Percentiles rank a stretch among this genome's conserved stretches.
These are phyloP conservation scores for Nomada goodeniana DNA, from an alignment of 2,888 invertebrate species.

Conservation along the genomic window DNA sequence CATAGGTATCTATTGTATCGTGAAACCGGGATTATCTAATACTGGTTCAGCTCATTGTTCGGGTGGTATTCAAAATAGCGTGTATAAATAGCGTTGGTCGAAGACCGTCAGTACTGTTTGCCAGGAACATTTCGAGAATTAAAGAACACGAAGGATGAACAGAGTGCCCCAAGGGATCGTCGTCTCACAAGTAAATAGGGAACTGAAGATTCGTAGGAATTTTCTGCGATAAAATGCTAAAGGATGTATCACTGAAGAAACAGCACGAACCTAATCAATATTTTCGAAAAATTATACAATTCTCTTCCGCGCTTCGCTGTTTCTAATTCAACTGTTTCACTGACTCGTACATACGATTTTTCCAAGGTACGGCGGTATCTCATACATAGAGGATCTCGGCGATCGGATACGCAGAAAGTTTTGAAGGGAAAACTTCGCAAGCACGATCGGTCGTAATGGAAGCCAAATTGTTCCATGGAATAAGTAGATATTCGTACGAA, in stretches of 20 bases:
- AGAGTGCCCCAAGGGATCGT: no score
- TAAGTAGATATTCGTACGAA: slow-evolving; percentile 25
- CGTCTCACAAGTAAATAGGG: no score
- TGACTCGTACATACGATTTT: no score
- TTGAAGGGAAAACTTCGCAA: not conserved
- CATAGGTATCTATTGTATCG: not conserved
- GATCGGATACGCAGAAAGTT: not conserved
- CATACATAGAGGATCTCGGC: not conserved
- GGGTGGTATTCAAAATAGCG: not conserved
- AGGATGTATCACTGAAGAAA: no score
- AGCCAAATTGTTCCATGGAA: slow-evolving; percentile 38
- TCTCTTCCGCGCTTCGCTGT: not conserved
- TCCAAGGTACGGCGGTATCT: not conserved
- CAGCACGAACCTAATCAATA: no score
- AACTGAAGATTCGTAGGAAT: no score
- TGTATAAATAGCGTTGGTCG: not conserved
- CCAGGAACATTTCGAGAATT: not conserved
- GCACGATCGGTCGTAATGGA: slow-evolving; percentile 18
- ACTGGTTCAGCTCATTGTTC: not conserved
- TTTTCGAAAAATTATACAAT: no score
- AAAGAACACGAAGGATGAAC: not conserved
- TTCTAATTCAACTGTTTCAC: not conserved
- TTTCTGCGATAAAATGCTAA: no score
- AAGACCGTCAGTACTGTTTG: not conserved
- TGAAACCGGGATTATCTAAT: not conserved